Conservation (phyloP, 2,888 invertebrate species). For the Hetaerina titia region DNA sequence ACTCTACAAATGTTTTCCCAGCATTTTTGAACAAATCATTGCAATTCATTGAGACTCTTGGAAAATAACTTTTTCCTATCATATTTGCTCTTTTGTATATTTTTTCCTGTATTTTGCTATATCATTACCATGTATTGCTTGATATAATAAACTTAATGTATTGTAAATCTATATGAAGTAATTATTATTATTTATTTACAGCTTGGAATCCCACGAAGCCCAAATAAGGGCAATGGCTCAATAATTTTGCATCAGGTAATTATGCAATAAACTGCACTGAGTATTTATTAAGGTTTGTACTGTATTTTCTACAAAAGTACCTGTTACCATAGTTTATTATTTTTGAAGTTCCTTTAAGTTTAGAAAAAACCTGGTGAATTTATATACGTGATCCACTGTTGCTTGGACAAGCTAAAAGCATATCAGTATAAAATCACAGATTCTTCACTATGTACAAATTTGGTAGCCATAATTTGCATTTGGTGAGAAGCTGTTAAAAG, state of each 20-base stretch:
- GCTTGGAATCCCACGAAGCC: constrained; percentile 34
- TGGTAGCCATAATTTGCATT: background rate
- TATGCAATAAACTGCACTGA: background rate
- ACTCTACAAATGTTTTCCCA: background rate
- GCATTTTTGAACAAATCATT: background rate
- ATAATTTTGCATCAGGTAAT: background rate
- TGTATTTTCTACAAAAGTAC: background rate
- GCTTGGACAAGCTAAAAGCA: background rate
- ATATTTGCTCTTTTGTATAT: background rate
- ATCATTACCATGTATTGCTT: background rate
- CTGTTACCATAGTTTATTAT: background rate
- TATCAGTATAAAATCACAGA: background rate
- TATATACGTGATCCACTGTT: background rate
- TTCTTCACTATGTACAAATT: background rate
- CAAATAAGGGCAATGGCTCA: constrained; percentile 27
- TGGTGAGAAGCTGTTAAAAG: background rate
- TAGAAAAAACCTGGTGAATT: background rate
- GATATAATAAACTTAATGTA: background rate
- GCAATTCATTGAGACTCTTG: background rate
- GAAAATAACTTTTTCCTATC: background rate
- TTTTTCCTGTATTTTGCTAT: background rate
- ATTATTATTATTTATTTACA: background rate
- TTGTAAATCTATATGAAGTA: background rate
- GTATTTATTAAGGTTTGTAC: background rate
- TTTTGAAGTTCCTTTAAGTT: background rate